Evolutionary conservation across 2,113 vertebrate species (phyloP).

Genomic region (Cairina moschata): DNA sequence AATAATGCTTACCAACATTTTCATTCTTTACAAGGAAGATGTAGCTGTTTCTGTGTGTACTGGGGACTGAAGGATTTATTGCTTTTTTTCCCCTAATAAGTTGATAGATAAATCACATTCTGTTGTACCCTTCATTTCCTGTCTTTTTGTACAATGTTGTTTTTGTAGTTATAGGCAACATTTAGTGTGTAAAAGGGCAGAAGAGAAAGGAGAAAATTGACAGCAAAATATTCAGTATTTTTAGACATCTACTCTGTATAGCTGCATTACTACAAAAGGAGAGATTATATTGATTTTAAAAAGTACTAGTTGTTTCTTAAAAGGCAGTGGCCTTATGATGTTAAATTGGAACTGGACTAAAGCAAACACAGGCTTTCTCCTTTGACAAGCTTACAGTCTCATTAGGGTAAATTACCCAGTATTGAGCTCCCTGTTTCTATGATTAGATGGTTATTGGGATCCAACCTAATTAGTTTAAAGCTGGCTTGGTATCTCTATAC

Average conservation of each 20-base stretch:
- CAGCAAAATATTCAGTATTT: not conserved
- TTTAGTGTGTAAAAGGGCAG: not conserved
- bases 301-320: not conserved
- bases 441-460: constrained; percentile 32
- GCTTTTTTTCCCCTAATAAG: not conserved
- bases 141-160: not conserved
- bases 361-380: constrained; percentile 23
- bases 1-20: not conserved
- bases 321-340: not conserved
- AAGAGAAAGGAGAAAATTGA: not conserved
- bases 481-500: constrained; percentile 27
- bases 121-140: not conserved
- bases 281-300: constrained; percentile 21
- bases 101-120: not conserved
- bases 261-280: not conserved
- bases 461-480: constrained; percentile 51
- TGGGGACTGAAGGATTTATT: not conserved
- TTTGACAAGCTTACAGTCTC: constrained; percentile 22
- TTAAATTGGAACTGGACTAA: not conserved
- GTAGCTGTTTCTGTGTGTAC: not conserved
- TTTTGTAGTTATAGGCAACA: not conserved
- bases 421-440: constrained; percentile 8
- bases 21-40: not conserved
- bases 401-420: constrained; percentile 43
- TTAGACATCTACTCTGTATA: not conserved